Evolutionary conservation across 2,888 invertebrate genomes (phyloP).

Genomic region (Entomobrya proxima): DNA sequence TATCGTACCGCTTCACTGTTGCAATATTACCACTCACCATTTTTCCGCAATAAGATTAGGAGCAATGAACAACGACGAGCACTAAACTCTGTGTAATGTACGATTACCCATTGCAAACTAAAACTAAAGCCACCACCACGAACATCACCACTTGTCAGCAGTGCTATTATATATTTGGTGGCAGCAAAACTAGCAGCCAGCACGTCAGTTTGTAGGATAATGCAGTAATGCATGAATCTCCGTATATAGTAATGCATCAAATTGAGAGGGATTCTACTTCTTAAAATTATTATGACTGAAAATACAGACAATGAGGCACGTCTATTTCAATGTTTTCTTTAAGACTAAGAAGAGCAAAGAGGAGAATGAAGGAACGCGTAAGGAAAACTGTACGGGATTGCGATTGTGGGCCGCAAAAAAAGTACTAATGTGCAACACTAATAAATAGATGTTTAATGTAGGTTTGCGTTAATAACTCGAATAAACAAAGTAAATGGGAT

Average conservation of each 20-base stretch:
- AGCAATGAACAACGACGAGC: slow-evolving; percentile 46
- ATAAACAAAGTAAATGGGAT: slow-evolving; percentile 51
- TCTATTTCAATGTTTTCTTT: slow-evolving; percentile 35
- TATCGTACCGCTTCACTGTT: slow-evolving; percentile 37
- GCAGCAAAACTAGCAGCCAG: background rate
- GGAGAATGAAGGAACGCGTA: background rate
- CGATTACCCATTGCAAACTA: slow-evolving; percentile 13
- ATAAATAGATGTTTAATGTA: slow-evolving; percentile 61
- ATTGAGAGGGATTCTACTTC: slow-evolving; percentile 53
- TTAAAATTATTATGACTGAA: slow-evolving; percentile 52
- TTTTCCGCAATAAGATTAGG: slow-evolving; percentile 63
- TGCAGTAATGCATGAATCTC: background rate
- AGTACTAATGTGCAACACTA: slow-evolving; percentile 52
- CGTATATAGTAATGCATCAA: slow-evolving; percentile 56
- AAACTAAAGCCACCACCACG: background rate
- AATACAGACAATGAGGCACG: slow-evolving; percentile 61
- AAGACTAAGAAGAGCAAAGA: slow-evolving; percentile 31
- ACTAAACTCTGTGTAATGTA: slow-evolving; percentile 36
- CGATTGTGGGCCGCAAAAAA: background rate
- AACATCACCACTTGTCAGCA: slow-evolving; percentile 35
- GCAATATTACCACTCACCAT: slow-evolving; percentile 10
- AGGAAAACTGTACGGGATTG: slow-evolving; percentile 14
- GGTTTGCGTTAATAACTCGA: slow-evolving; percentile 59
- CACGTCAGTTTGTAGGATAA: background rate
- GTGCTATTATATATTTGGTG: slow-evolving; percentile 23